Evolutionary conservation across 2,113 vertebrate genomes (phyloP).

Genomic region (Myotis davidii): DNA sequence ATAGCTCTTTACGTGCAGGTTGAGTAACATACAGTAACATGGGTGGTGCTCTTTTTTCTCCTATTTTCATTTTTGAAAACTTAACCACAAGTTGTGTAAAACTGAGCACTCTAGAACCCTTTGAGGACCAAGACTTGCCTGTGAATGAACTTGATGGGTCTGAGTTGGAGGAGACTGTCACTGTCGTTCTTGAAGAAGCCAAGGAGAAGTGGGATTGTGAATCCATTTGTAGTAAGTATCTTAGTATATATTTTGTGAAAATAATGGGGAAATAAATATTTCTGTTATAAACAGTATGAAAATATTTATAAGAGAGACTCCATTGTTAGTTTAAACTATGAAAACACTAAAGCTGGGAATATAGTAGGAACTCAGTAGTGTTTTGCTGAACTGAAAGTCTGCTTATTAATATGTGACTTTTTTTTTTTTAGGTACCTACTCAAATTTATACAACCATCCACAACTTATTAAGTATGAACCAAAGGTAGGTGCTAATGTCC

Average conservation of each 20-base stretch:
- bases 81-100: slow-evolving; percentile 85
- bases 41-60: background rate
- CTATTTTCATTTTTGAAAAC: slow-evolving; percentile 53
- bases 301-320: background rate
- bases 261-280: background rate
- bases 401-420: slow-evolving; percentile 11
- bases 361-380: background rate
- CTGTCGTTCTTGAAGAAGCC: slow-evolving; percentile 87
- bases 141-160: slow-evolving; percentile 87
- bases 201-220: slow-evolving; percentile 98
- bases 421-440: slow-evolving; percentile 93
- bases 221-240: slow-evolving; percentile 95
- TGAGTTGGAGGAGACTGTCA: slow-evolving; percentile 88
- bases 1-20: background rate
- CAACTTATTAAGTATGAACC: slow-evolving; percentile 93
- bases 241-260: background rate
- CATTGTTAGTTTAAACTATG: background rate
- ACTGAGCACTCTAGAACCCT: slow-evolving; percentile 88
- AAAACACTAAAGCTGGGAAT: background rate
- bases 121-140: slow-evolving; percentile 80
- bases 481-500: slow-evolving; percentile 86
- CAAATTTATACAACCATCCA: slow-evolving; percentile 96
- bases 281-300: background rate
- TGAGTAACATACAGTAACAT: background rate
- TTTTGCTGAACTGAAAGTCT: background rate